Evolutionary conservation across 2,113 vertebrate species (phyloP), one percentile per base, ranked within the genome.

Genomic region (Anthoscopus minutus): DNA sequence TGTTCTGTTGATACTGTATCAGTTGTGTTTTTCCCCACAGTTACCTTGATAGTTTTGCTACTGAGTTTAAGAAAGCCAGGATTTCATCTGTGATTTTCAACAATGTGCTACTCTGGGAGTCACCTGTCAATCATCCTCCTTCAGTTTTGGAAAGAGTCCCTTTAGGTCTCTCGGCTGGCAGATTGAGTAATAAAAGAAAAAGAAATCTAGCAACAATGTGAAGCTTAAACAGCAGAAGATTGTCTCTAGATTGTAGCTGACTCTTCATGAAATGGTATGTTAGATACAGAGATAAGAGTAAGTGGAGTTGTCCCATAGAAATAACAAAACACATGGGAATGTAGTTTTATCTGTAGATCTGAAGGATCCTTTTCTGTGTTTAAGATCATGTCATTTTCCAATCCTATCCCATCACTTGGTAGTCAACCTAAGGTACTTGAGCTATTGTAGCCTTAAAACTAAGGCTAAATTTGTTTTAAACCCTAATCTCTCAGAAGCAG

Each of bases 291-390:
- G 66, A 48, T 27, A 47, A 56, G 45, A 83, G 38, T n/a, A 93
- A 84, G 30, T 48, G 83, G 83, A 92, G 83, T 73, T 88, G 72
- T 92, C 72, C 91, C 81, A 73, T 69, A 94, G 73, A 89, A 95
- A n/a, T 48, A 74, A 58, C 21, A 58, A 58, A 86, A 67, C 23
- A 10, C 4, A 15, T 44, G 69, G 30, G 74, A 57, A 53, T 48
- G 38, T 11, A 25, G 2, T 45, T 62, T 81, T 79, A 9, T 56
- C 61, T 71, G 13, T 56, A 62, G 60, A 64, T 71, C 17, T 3
- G 33, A 81, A 86, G 18, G 65, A 58, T 71, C 21, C 31, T 92
- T 74, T 93, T 44, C 44, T 60, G 12, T 51, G 5, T 64, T 66
- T 67, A 88, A 45, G 50, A 51, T 11, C 4, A 11, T 58, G 35